Percentiles rank a stretch among this genome's conserved stretches.
Conservation (phyloP, 2,888 invertebrate species). For the Morpho deidamia region DNA sequence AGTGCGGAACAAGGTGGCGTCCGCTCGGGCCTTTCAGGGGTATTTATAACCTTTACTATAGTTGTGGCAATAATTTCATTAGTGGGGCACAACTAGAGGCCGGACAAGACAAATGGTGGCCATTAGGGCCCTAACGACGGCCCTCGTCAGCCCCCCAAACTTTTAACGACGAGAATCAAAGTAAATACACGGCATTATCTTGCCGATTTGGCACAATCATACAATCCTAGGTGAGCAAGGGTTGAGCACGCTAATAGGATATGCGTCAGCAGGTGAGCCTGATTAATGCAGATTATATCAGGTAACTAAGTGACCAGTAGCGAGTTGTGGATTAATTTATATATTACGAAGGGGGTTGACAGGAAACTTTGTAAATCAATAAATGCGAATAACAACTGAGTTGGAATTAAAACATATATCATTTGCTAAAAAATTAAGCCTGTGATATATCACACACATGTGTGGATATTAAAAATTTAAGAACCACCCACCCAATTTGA, state of each 20-base stretch:
- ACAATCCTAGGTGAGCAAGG: slow-evolving; percentile 59
- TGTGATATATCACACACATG: no score
- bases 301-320: slow-evolving; percentile 26
- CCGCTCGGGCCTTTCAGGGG: slow-evolving; percentile 62
- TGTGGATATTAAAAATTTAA: no score
- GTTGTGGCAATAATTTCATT: slow-evolving; percentile 80
- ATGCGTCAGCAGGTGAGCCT: slow-evolving; percentile 44
- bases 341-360: slow-evolving; percentile 10
- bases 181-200: slow-evolving; percentile 76
- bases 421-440: no score
- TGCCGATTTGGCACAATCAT: slow-evolving; percentile 73
- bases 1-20: slow-evolving; percentile 74
- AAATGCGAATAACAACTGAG: no score
- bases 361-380: neutral
- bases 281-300: slow-evolving; percentile 25
- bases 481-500: no score
- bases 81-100: slow-evolving; percentile 74
- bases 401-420: no score
- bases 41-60: slow-evolving; percentile 77
- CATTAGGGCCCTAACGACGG: slow-evolving; percentile 77
- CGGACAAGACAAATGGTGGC: slow-evolving; percentile 79
- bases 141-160: slow-evolving; percentile 72
- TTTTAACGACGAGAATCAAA: slow-evolving; percentile 79
- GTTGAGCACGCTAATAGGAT: slow-evolving; percentile 52
- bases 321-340: slow-evolving; percentile 19